Percentiles rank a stretch among this genome's conserved stretches.
Evolutionary conservation across 1,140 invertebrate species (phyloP).

Genomic region (Oedothorax gibbosus): DNA sequence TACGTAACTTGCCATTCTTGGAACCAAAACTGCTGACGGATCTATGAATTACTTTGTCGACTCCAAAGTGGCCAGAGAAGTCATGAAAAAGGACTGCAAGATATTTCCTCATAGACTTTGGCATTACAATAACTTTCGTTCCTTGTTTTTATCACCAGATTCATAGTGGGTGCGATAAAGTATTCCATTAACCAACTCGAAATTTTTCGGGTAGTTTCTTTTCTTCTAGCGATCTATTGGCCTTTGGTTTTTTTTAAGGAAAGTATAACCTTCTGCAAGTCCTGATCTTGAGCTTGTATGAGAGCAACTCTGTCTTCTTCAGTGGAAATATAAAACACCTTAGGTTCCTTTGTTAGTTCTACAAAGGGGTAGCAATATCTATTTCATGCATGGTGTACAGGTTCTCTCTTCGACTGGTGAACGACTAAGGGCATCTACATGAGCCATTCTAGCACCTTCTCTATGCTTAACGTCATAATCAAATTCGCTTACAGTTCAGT

Average conservation of each 20-base stretch:
- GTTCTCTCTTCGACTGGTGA: conserved; percentile 6
- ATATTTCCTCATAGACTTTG: conserved; percentile 2
- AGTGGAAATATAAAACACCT: neutral
- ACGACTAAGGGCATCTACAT: conserved; percentile 12
- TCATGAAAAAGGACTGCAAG: neutral
- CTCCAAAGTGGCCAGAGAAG: neutral
- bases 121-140: neutral
- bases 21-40: neutral
- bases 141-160: neutral
- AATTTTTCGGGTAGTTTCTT: neutral
- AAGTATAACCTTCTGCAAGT: neutral
- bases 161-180: neutral
- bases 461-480: conserved; percentile 19
- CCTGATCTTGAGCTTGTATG: neutral
- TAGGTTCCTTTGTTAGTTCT: neutral
- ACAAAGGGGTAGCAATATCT: neutral
- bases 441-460: neutral
- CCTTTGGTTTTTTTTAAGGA: neutral
- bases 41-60: neutral
- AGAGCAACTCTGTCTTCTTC: neutral
- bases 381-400: neutral
- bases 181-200: neutral
- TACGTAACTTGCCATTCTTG: neutral
- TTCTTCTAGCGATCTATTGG: neutral
- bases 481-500: conserved; percentile 1